Percentiles rank a stretch among this genome's conserved stretches.
Evolutionary conservation across 2,113 vertebrate species (phyloP).

Genomic region (Picathartes gymnocephalus): DNA sequence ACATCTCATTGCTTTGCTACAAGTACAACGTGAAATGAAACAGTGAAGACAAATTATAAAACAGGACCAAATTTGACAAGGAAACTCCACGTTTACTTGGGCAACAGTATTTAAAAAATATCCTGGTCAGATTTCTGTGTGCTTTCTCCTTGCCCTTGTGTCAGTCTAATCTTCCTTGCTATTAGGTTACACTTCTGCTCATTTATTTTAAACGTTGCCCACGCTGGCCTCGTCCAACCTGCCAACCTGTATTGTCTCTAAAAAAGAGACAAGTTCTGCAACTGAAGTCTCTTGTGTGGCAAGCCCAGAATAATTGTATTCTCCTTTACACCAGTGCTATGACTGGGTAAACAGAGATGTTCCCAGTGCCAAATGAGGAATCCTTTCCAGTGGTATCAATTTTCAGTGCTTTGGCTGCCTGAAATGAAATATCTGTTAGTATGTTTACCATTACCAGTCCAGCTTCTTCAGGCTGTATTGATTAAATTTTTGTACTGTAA

Average conservation of each 20-base stretch:
- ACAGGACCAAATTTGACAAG: neutral
- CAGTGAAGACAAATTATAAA: neutral
- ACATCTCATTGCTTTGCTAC: conserved; percentile 10
- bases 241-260: conserved; percentile 31
- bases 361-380: conserved; percentile 67
- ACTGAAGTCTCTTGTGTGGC: conserved; percentile 43
- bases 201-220: conserved; percentile 50
- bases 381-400: conserved; percentile 66
- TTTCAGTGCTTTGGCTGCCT: conserved; percentile 69
- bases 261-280: conserved; percentile 31
- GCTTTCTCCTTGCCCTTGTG: neutral
- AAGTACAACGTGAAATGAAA: conserved; percentile 23
- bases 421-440: conserved; percentile 75
- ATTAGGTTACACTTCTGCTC: conserved; percentile 40
- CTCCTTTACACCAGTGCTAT: conserved; percentile 52
- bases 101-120: neutral
- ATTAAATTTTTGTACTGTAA: conserved; percentile 76
- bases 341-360: conserved; percentile 71
- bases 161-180: conserved; percentile 38
- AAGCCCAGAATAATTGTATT: conserved; percentile 46
- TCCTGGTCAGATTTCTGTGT: neutral
- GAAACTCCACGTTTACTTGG: conserved; percentile 3
- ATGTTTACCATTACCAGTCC: conserved; percentile 72
- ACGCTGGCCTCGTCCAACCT: conserved; percentile 41
- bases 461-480: conserved; percentile 73